These are phyloP conservation scores for Archips xylosteana DNA, from an alignment of 2,888 invertebrate genomes.

Conservation along the genomic window DNA sequence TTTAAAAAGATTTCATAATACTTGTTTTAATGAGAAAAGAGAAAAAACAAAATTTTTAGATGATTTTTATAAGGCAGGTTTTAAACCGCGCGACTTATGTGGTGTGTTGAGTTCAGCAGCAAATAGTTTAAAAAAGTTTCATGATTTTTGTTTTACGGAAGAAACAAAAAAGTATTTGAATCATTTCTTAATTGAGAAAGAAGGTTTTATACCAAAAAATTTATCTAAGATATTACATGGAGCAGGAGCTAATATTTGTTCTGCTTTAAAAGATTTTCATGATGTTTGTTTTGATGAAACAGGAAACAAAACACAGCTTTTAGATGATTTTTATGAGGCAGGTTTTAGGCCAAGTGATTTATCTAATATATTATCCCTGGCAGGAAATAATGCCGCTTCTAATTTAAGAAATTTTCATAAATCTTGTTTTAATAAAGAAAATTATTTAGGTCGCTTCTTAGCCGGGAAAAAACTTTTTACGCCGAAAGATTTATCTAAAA, in stretches of 20 bases:
- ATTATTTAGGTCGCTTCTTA: slow-evolving; percentile 54
- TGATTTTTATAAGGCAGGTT: slow-evolving; percentile 41
- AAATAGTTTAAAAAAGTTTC: slow-evolving; percentile 49
- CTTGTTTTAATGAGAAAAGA: slow-evolving; percentile 52
- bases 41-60: slow-evolving; percentile 48
- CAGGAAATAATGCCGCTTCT: slow-evolving; percentile 55
- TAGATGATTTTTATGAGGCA: slow-evolving; percentile 49
- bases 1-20: slow-evolving; percentile 48
- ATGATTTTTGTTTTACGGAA: slow-evolving; percentile 52
- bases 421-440: slow-evolving; percentile 54
- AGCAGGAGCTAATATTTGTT: slow-evolving; percentile 53
- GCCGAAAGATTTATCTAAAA: slow-evolving; percentile 49
- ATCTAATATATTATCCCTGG: slow-evolving; percentile 54
- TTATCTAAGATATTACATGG: slow-evolving; percentile 56
- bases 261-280: slow-evolving; percentile 55
- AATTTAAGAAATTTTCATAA: slow-evolving; percentile 55
- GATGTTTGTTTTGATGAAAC: slow-evolving; percentile 54
- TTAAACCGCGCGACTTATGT: slow-evolving; percentile 48
- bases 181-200: slow-evolving; percentile 46
- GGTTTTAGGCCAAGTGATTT: slow-evolving; percentile 50
- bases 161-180: slow-evolving; percentile 52
- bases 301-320: slow-evolving; percentile 55
- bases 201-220: slow-evolving; percentile 48
- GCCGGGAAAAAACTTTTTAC: slow-evolving; percentile 53
- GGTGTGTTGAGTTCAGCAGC: slow-evolving; percentile 52